Conservation (phyloP, 2,113 vertebrate species). For the Gnathonemus longibarbis region DNA sequence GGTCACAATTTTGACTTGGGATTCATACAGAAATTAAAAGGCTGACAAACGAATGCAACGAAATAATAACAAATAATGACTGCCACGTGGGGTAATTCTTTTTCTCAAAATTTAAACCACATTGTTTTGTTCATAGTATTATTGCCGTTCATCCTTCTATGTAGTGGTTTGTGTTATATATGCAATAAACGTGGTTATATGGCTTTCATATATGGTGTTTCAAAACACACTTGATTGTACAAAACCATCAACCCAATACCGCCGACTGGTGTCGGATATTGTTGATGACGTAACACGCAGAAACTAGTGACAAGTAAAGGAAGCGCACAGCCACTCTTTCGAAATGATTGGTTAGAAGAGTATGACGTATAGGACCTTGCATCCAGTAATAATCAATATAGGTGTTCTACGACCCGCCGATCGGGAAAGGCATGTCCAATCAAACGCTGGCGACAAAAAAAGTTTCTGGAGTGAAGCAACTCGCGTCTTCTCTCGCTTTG, state of each 20-base stretch:
- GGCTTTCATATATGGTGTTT: neutral
- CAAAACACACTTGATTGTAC: neutral
- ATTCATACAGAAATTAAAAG: neutral
- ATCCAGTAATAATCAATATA: neutral
- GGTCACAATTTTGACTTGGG: neutral
- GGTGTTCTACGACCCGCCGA: neutral
- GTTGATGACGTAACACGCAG: neutral
- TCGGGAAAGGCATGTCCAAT: neutral
- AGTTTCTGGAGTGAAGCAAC: neutral
- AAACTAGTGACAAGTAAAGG: neutral
- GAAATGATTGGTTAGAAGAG: neutral
- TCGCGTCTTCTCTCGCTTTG: neutral
- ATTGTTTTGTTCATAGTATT: neutral
- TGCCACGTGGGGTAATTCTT: neutral
- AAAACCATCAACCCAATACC: neutral
- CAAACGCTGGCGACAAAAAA: neutral
- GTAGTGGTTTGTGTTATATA: neutral
- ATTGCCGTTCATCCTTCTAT: neutral
- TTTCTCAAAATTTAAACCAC: neutral
- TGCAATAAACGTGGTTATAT: neutral
- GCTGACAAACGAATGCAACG: neutral
- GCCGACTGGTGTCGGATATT: neutral
- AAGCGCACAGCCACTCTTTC: neutral
- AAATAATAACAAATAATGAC: neutral
- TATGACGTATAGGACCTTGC: neutral